Conservation (phyloP, 2,113 vertebrate genomes). For the Zosterops borbonicus region DNA sequence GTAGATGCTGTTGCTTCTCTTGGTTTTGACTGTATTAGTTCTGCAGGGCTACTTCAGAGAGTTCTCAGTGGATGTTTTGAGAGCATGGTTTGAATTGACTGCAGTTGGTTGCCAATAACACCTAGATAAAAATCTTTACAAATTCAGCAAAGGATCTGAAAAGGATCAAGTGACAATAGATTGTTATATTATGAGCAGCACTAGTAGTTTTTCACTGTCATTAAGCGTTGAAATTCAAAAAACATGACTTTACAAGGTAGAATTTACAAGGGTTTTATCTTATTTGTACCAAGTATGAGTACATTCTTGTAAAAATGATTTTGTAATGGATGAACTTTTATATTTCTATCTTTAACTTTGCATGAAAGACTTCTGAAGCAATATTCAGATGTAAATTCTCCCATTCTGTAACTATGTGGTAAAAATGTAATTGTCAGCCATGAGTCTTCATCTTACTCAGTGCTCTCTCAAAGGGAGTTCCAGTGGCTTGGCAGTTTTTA, state of each 20-base stretch:
- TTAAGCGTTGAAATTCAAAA: background rate
- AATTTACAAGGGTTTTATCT: background rate
- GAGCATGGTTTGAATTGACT: background rate
- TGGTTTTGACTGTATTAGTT: background rate
- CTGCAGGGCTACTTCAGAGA: background rate
- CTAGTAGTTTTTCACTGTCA: background rate
- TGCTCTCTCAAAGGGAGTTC: background rate
- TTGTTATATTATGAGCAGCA: background rate
- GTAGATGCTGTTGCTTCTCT: background rate
- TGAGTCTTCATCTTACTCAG: background rate
- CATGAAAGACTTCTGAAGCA: background rate
- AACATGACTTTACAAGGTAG: background rate
- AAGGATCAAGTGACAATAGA: background rate
- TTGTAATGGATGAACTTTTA: background rate
- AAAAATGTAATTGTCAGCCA: background rate
- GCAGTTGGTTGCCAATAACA: background rate
- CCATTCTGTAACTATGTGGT: background rate
- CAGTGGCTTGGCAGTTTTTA: background rate
- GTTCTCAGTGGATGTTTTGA: background rate
- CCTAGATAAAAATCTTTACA: background rate
- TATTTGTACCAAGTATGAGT: accelerated
- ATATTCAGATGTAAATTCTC: background rate
- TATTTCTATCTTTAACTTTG: background rate
- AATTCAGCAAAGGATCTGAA: background rate
- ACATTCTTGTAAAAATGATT: background rate